Base-by-base conservation (phyloP, 2,888 invertebrate species). In the Gymnosoma rotundatum region DNA sequence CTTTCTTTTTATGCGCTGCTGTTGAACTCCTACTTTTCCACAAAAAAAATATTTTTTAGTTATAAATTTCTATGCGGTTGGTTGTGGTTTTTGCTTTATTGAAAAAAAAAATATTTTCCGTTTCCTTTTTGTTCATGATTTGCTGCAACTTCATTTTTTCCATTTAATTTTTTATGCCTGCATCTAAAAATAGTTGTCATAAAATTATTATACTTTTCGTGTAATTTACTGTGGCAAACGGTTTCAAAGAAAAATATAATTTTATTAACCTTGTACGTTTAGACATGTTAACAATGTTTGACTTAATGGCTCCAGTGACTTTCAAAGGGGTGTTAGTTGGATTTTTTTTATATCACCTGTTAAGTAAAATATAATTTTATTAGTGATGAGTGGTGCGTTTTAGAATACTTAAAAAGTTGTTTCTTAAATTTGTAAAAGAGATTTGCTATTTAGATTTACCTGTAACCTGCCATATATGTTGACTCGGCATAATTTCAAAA, bases 221-320 rank as follows among this genome's bases (percentile, higher is more conserved):
- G 42, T 4, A 42, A 42, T 14, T 10, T 42, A 6, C 32, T 42
- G 12, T 12, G 42, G 42, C 42, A 2, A 42, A 12, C n/a, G 45
- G 1, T n/a, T n/a, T 12, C 1, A 10, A 42, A 12, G 2, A 12
- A 42, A 58, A 75, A 20, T 54, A 38, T 78, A 45, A 78, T 78
- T 79, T 75, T 52, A 79, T 83, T 83, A 61, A 70, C 83, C 83
- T 79, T 83, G 66, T 63, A 52, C 42, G 42, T 12, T 63, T 54
- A 61, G 64, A 70, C 74, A 42, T 50, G 12, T 54, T 66, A 45
- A 48, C 61, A 25, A 50, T 79, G 75, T 75, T 79, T 48, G 72
- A 66, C 70, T 72, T 75, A 60, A 73, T 66, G 73, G 42, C 72
- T 32, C 16, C 20, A 20, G 58, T 16, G 50, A 42, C 25, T 56